Evolutionary conservation across 2,113 vertebrate genomes (phyloP).

Genomic region (Plecturocebus donacophilus): DNA sequence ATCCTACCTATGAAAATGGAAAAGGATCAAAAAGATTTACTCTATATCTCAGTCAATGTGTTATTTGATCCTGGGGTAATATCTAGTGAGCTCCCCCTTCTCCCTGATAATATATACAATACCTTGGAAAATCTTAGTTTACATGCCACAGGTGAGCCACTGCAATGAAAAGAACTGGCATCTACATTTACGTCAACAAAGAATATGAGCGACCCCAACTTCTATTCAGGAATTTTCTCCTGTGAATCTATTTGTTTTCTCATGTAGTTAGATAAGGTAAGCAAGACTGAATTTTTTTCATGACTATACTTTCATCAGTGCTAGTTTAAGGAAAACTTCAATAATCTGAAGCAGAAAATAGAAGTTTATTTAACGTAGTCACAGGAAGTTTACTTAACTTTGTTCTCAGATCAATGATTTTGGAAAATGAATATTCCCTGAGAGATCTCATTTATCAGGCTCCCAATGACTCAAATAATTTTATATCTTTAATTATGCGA

Average conservation of each 20-base stretch:
- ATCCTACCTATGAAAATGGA: neutral
- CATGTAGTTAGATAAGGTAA: neutral
- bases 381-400: neutral
- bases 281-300: neutral
- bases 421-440: neutral
- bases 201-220: neutral
- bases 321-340: neutral
- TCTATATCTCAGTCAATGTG: neutral
- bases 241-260: neutral
- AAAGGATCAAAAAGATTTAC: neutral
- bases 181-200: neutral
- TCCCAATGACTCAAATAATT: neutral
- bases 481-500: neutral
- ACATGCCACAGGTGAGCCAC: neutral
- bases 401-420: neutral
- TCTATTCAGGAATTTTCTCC: neutral
- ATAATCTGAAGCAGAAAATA: neutral
- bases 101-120: neutral
- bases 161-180: neutral
- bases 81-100: neutral
- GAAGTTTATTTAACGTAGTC: neutral
- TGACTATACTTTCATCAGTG: neutral
- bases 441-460: neutral
- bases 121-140: neutral
- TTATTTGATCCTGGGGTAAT: neutral